A percentile compares a stretch with the other conserved stretches of the same genome.
Conservation (phyloP, 2,113 vertebrate species). For the Cyanoderma ruficeps region DNA sequence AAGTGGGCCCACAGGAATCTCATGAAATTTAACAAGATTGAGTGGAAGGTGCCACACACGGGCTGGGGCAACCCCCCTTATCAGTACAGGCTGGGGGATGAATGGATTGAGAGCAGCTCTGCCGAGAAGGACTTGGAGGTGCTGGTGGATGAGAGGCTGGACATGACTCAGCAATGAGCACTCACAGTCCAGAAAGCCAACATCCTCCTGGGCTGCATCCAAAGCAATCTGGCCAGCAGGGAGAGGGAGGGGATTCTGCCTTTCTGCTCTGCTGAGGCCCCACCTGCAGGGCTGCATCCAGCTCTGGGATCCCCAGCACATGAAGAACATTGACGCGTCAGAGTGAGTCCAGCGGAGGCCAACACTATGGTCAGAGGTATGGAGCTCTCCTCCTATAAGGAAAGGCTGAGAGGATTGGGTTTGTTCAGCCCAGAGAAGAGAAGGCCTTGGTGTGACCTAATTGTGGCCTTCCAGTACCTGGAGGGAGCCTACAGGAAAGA, state of each 20-base stretch:
- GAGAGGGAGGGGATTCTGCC: background rate
- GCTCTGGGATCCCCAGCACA: background rate
- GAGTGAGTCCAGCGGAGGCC: background rate
- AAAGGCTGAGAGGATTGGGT: background rate
- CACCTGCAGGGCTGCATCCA: background rate
- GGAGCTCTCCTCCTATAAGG: background rate
- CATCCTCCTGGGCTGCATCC: fast-evolving
- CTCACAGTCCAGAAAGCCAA: background rate
- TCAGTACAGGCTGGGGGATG: background rate
- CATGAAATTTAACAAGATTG: background rate
- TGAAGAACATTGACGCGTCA: fast-evolving
- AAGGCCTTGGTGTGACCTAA: background rate
- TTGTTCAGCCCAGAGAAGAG: background rate
- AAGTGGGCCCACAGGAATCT: background rate
- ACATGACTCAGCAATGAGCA: too few relatives aligned
- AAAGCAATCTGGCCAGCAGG: fast-evolving
- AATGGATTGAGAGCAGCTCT: background rate
- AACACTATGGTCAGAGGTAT: background rate
- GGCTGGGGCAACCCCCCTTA: fast-evolving
- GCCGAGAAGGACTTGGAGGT: background rate
- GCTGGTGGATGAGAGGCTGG: background rate
- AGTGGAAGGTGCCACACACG: fast-evolving
- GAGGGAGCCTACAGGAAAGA: background rate
- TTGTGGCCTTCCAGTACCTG: background rate
- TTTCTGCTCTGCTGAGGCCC: background rate